A percentile compares a stretch with the other conserved stretches of the same genome.
These are phyloP conservation scores for Nebria brevicollis DNA, from an alignment of 2,888 invertebrate species.

Conservation along the genomic window DNA sequence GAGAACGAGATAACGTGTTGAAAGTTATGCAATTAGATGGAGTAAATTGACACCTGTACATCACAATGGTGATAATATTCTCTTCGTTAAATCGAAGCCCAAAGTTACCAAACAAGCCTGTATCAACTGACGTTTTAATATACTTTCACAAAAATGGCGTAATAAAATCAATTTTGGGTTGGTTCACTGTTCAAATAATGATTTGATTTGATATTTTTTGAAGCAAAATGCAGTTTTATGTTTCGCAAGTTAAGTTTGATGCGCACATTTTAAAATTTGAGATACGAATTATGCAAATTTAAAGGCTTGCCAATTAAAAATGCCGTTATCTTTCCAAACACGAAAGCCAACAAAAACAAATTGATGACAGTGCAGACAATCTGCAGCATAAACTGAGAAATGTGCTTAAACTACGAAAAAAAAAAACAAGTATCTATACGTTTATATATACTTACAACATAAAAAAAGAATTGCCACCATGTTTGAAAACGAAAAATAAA, in stretches of 20 bases:
- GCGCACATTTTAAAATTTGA: slow-evolving; percentile 9
- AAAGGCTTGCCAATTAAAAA: slow-evolving; percentile 35
- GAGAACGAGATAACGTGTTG: background rate
- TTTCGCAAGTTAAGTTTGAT: background rate
- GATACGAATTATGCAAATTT: slow-evolving; percentile 34
- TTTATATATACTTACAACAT: background rate
- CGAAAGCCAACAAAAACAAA: slow-evolving; percentile 35
- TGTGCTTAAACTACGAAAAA: slow-evolving; percentile 16
- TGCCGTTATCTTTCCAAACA: slow-evolving; percentile 28
- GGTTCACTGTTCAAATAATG: background rate
- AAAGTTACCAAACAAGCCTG: background rate
- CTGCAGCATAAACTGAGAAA: slow-evolving; percentile 37
- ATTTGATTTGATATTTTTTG: too few relatives aligned
- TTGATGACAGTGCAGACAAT: slow-evolving; percentile 38
- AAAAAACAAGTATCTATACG: slow-evolving; percentile 27
- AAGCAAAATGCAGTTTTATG: background rate
- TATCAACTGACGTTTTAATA: background rate
- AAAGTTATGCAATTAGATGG: background rate
- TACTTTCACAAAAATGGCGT: background rate
- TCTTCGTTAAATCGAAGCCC: background rate
- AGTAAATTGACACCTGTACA: slow-evolving; percentile 1
- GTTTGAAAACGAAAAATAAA: slow-evolving; percentile 42
- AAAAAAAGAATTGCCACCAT: slow-evolving; percentile 33
- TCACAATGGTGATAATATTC: background rate
- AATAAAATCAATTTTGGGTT: background rate